Percentiles rank a stretch among this genome's conserved stretches.
Evolutionary conservation across 1,140 invertebrate genomes (phyloP).

Genomic region (Mylabris phalerata): DNA sequence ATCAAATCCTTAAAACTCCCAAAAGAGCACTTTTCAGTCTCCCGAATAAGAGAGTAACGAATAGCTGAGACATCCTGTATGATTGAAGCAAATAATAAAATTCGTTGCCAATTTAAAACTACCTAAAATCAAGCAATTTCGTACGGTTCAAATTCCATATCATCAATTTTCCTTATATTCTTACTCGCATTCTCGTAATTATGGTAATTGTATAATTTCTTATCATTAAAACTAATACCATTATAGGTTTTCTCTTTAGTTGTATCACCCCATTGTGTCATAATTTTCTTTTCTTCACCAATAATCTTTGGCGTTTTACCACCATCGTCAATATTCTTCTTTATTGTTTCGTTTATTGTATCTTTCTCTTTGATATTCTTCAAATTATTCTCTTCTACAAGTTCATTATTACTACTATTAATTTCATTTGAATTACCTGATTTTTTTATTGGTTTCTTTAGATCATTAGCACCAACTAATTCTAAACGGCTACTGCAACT

Average conservation of each 20-base stretch:
- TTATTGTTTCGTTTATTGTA: constrained; percentile 37
- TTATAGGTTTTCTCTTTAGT: constrained; percentile 24
- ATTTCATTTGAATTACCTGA: no score
- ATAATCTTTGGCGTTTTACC: constrained; percentile 32
- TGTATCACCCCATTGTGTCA: constrained; percentile 31
- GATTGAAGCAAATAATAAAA: no score
- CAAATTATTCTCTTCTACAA: constrained; percentile 28
- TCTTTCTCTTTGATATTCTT: constrained; percentile 44
- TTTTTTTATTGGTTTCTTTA: constrained; percentile 21
- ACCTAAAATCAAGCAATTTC: constrained; percentile 48
- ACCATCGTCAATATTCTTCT: constrained; percentile 18
- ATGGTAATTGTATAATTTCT: constrained; percentile 26
- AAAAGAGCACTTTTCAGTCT: no score
- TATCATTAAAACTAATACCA: constrained; percentile 25
- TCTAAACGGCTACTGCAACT: constrained; percentile 77
- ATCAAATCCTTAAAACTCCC: no score
- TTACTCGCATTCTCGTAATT: constrained; percentile 28
- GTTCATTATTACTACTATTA: constrained; percentile 24
- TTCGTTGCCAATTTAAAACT: constrained; percentile 1
- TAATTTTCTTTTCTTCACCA: constrained; percentile 32
- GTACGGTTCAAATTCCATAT: constrained; percentile 78
- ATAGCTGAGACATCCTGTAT: no score
- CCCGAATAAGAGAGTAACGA: no score
- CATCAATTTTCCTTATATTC: constrained; percentile 55
- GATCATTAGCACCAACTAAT: constrained; percentile 55